A percentile compares a stretch with the other conserved stretches of the same genome.
Evolutionary conservation across 1,140 invertebrate genomes (phyloP).

Genomic region (Brachystomella parvula): DNA sequence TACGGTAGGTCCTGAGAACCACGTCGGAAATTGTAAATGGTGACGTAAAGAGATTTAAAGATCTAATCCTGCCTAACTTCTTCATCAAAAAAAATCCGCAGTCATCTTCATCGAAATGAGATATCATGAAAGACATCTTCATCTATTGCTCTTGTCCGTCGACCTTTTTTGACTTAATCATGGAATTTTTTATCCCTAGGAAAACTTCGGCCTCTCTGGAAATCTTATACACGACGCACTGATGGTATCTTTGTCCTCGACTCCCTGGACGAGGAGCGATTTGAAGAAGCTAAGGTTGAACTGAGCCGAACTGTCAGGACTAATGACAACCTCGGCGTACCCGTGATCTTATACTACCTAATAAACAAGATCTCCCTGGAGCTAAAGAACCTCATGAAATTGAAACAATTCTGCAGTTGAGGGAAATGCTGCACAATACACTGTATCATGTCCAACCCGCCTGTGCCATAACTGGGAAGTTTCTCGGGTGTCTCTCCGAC

Average conservation of each 20-base stretch:
- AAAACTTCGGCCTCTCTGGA: conserved; percentile 84
- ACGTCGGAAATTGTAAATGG: too few relatives aligned
- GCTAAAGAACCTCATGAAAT: conserved; percentile 77
- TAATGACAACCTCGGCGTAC: conserved; percentile 78
- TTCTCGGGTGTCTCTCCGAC: too few relatives aligned
- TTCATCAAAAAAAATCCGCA: too few relatives aligned
- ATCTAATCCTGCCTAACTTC: too few relatives aligned
- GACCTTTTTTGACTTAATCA: too few relatives aligned
- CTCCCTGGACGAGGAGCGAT: conserved; percentile 76
- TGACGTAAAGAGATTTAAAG: too few relatives aligned
- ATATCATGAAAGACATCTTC: too few relatives aligned
- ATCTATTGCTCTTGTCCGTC: too few relatives aligned
- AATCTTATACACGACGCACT: conserved; percentile 81
- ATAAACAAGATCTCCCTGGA: conserved; percentile 87
- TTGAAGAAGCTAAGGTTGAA: conserved; percentile 92
- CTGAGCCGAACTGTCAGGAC: conserved; percentile 76
- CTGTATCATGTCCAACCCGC: conserved; percentile 84
- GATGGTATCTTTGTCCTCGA: conserved; percentile 91
- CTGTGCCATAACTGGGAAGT: conserved; percentile 72
- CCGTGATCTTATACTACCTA: conserved; percentile 81
- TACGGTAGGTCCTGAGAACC: too few relatives aligned
- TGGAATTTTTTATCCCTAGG: conserved; percentile 50
- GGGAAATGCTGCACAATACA: conserved; percentile 56
- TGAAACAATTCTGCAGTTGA: conserved; percentile 74
- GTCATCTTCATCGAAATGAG: too few relatives aligned